These are phyloP conservation scores for Cydia splendana DNA, from an alignment of 1,140 invertebrate species.

Conservation along the genomic window DNA sequence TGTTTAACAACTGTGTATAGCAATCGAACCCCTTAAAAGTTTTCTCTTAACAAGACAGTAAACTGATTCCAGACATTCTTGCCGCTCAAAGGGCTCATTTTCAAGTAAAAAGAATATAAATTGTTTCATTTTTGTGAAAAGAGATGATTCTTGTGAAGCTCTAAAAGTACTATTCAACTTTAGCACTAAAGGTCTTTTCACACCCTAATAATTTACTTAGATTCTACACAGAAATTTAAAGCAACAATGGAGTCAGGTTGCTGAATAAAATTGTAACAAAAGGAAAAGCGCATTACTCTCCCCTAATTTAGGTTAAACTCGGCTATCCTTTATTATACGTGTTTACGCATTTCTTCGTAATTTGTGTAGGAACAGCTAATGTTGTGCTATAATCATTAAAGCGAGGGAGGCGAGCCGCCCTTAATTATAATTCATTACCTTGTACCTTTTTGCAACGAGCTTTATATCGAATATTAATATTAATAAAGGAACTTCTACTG, in stretches of 20 bases:
- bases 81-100: not conserved
- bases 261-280: constrained; percentile 37
- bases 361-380: constrained; percentile 61
- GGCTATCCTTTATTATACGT: constrained; percentile 61
- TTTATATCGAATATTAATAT: constrained; percentile 48
- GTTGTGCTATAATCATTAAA: constrained; percentile 61
- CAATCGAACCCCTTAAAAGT: not conserved
- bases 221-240: constrained; percentile 9
- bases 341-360: constrained; percentile 65
- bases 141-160: not conserved
- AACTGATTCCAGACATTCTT: constrained; percentile 12
- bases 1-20: not conserved
- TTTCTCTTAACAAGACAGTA: not conserved
- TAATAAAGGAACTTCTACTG: constrained; percentile 33
- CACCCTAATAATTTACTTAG: not conserved
- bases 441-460: constrained; percentile 44
- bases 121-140: constrained; percentile 1
- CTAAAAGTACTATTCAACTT: constrained; percentile 20
- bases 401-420: constrained; percentile 42
- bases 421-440: constrained; percentile 65
- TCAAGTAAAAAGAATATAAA: not conserved
- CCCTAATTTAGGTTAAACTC: constrained; percentile 57
- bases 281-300: constrained; percentile 39
- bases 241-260: constrained; percentile 22
- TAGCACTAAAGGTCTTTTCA: constrained; percentile 10